Evolutionary conservation across 2,888 invertebrate species (phyloP).

Genomic region (Pedicia rivosa): DNA sequence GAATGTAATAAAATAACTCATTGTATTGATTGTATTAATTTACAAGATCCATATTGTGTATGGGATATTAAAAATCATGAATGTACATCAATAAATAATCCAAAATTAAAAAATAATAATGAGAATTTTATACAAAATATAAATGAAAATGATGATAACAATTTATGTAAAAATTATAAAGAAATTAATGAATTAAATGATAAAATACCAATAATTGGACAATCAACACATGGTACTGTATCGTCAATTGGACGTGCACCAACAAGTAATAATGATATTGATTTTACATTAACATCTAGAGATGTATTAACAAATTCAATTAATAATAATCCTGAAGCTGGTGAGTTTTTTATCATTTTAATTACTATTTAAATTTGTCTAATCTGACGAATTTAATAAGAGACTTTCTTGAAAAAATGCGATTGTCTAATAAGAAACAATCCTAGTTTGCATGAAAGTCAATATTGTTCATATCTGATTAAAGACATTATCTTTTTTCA

Average conservation of each 20-base stretch:
- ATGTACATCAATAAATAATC: conserved; percentile 28
- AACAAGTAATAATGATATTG: no score
- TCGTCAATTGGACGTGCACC: conserved; percentile 13
- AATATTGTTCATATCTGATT: no score
- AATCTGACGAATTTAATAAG: no score
- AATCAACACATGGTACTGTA: conserved; percentile 16
- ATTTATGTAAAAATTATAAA: conserved; percentile 21
- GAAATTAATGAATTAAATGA: conserved; percentile 15
- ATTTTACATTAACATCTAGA: no score
- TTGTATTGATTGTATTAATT: conserved; percentile 68
- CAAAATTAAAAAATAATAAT: conserved; percentile 11
- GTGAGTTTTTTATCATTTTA: no score
- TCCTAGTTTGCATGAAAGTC: no score
- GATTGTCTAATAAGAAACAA: no score
- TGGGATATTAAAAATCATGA: conserved; percentile 66
- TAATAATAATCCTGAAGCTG: no score
- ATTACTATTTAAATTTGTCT: no score
- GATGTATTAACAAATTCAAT: no score
- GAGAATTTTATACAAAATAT: conserved; percentile 16
- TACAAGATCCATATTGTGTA: conserved; percentile 96
- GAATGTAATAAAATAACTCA: conserved; percentile 52
- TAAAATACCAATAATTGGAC: conserved; percentile 8
- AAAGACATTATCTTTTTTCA: no score
- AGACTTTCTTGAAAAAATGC: no score
- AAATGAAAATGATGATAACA: conserved; percentile 13